Conservation (phyloP, 2,797 vertebrate genomes). For the Fringilla coelebs region DNA sequence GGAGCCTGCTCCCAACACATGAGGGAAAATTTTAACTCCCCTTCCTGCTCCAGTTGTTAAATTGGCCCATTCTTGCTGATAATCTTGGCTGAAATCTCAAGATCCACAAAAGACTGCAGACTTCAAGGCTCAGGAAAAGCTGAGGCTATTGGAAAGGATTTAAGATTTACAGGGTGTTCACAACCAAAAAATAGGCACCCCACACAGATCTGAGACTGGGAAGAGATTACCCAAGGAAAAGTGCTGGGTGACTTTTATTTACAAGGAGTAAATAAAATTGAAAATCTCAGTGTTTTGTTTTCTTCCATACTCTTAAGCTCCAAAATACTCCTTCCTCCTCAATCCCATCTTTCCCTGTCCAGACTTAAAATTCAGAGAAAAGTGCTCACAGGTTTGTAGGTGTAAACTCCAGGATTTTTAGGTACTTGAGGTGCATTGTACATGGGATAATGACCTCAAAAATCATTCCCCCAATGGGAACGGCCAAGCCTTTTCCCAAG, state of each 20-base stretch:
- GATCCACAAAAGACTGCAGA: background rate
- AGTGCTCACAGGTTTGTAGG: background rate
- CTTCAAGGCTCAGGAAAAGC: background rate
- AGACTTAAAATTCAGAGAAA: background rate
- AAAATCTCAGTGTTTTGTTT: fast-evolving
- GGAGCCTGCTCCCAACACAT: background rate
- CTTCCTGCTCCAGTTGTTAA: background rate
- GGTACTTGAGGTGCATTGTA: too few species aligned
- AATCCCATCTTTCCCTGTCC: background rate
- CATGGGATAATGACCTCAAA: background rate
- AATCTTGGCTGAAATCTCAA: background rate
- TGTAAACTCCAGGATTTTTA: background rate
- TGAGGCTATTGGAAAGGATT: background rate
- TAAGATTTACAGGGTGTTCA: background rate
- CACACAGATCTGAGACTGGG: background rate
- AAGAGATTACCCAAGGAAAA: background rate
- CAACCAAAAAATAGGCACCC: background rate
- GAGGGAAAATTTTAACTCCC: background rate
- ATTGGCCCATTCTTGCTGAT: background rate
- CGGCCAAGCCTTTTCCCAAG: background rate
- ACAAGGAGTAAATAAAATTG: background rate
- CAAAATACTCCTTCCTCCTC: background rate
- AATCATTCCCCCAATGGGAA: background rate
- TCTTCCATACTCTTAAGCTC: background rate
- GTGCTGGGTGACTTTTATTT: background rate